Percentiles rank a stretch among this genome's conserved stretches.
Evolutionary conservation across 2,113 vertebrate species (phyloP).

Genomic region (Neotragus moschatus): DNA sequence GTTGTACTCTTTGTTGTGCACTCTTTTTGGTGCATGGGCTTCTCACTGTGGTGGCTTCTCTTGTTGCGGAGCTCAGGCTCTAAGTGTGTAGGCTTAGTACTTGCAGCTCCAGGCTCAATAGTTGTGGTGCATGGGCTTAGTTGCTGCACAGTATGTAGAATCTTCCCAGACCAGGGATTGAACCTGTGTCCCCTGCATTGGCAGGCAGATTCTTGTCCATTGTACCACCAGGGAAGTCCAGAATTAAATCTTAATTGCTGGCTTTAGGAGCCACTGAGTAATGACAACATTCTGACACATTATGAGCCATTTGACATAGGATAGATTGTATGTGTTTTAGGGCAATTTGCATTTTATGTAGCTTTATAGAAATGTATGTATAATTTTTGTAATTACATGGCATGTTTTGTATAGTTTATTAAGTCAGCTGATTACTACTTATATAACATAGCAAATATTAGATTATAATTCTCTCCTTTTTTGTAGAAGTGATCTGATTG

Average conservation of each 20-base stretch:
- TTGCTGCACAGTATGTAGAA: not conserved
- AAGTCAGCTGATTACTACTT: not conserved
- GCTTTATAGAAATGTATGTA: not conserved
- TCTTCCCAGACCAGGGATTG: not conserved
- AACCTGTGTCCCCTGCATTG: not conserved
- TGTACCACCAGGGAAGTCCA: not conserved
- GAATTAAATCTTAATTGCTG: not conserved
- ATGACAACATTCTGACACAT: not conserved
- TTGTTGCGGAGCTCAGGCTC: not conserved
- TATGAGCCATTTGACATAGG: not conserved
- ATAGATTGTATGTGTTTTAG: not conserved
- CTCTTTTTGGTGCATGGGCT: not conserved
- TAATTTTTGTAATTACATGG: slow-evolving; percentile 11
- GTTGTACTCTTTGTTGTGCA: not conserved
- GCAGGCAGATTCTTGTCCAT: not conserved
- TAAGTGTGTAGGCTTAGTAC: not conserved
- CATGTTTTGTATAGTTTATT: not conserved
- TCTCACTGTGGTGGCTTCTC: not conserved
- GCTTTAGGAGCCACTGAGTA: not conserved
- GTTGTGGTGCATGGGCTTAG: not conserved
- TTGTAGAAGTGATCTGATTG: not conserved
- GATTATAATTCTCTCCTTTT: not conserved
- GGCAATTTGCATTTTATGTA: slow-evolving; percentile 23
- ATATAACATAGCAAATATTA: not conserved
- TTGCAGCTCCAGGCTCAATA: not conserved